Percentiles rank a stretch among this genome's conserved stretches.
phyloP scores from a whole-genome alignment of 2,888 invertebrate genomes.

The Sphaerophoria taeniata region DNA sequence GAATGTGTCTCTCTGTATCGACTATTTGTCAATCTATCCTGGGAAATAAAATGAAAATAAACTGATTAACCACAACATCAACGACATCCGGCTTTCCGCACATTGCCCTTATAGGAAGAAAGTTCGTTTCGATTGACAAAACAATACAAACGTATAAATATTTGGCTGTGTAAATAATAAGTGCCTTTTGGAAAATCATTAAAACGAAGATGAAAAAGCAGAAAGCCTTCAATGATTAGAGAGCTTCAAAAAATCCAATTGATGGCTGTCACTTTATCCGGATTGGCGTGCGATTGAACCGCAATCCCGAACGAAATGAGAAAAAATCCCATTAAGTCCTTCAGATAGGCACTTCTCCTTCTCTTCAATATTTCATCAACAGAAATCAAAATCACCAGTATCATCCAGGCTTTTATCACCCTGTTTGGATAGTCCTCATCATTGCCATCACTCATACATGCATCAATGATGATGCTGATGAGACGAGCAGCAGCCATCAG shows the following conservation, averaged over 20 bases:
- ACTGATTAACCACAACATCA: slow-evolving; percentile 27
- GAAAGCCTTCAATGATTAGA: slow-evolving; percentile 31
- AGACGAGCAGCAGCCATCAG: background rate
- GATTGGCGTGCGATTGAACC: slow-evolving; percentile 54
- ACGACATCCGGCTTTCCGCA: background rate
- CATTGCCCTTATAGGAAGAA: slow-evolving; percentile 6
- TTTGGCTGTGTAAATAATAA: slow-evolving; percentile 31
- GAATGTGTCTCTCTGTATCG: background rate
- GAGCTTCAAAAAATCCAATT: slow-evolving; percentile 54
- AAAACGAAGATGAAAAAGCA: slow-evolving; percentile 34
- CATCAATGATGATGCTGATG: slow-evolving; percentile 23
- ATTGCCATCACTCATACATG: slow-evolving; percentile 33
- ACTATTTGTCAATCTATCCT: slow-evolving; percentile 43
- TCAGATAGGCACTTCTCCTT: slow-evolving; percentile 41
- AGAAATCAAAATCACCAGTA: slow-evolving; percentile 5
- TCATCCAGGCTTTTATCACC: background rate
- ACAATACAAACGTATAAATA: slow-evolving; percentile 17
- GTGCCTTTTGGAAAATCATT: slow-evolving; percentile 41
- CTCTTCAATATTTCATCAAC: slow-evolving; percentile 3
- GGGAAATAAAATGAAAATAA: slow-evolving; percentile 48
- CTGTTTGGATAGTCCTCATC: background rate
- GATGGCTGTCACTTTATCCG: slow-evolving; percentile 61
- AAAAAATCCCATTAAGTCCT: slow-evolving; percentile 62
- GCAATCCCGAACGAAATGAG: slow-evolving; percentile 54
- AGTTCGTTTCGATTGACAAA: slow-evolving; percentile 32